Evolutionary conservation across 1,140 invertebrate genomes (phyloP), one percentile per base, ranked within the genome.

Genomic region (Formica selysi): DNA sequence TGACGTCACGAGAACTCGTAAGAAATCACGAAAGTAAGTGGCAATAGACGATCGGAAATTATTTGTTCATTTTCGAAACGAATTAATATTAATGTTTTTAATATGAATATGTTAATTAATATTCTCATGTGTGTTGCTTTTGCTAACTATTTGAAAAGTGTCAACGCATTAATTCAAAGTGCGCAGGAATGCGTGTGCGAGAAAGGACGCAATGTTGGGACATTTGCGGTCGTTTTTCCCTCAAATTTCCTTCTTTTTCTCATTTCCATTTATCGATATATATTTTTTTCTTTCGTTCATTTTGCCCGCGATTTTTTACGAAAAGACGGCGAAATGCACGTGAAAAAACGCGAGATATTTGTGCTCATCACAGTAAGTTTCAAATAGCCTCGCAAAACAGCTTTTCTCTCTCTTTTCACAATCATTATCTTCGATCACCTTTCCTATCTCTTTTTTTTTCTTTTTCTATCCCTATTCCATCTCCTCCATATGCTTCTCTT

Each of bases 151-250:
- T 36, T 19, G 70, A 78, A 54, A 64, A 57, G 32, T 44, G 26
- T 78, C 10, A 48, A 36, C 26, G 54, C 16, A 57, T 59, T 80
- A 36, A 51, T 36, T 48, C 57, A 44, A 89, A 91, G 90, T 87
- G 71, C 87, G 89, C 81, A 91, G 90, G 90, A 91, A 91, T 91
- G 80, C 87, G 81, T 87, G 87, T 87, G 86, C 80, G 74, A 86
- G 89, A 79, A 90, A 90, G 85, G 76, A 86, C 68, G 76, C 76
- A 54, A 70, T 54, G 86, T 85, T 89, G 89, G 67, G 67, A 71
- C 16, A 19, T 78, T 86, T 51, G 81, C 74, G 81, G 59, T 41
- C 70, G 67, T 85, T 74, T 73, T 64, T 32, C 16, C 59, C 38
- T 88, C 44, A 54, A 73, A 57, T 38, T 41, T 22, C 6, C 26